These are phyloP conservation scores for Craterocephalus amniculus DNA, from an alignment of 2,797 vertebrate species.

Conservation along the genomic window DNA sequence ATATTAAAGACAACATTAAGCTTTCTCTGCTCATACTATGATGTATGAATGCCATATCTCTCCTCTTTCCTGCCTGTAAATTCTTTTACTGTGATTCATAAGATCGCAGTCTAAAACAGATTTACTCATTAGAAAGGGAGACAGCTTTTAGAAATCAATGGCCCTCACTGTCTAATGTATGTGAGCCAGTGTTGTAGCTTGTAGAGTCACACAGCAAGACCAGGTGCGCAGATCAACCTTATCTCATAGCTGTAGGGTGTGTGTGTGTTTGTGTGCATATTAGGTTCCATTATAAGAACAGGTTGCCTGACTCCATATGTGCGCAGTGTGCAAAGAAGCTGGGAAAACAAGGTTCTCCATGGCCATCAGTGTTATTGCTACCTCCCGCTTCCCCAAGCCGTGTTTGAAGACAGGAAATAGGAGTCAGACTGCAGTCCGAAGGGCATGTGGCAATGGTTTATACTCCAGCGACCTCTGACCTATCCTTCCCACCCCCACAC, in stretches of 20 bases:
- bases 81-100: slow-evolving; percentile 20
- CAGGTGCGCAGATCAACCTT: slow-evolving; percentile 78
- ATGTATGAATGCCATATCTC: slow-evolving; percentile 14
- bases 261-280: slow-evolving; percentile 72
- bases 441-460: slow-evolving; percentile 92
- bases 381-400: slow-evolving; percentile 78
- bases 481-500: slow-evolving; percentile 76
- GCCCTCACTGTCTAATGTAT: slow-evolving; percentile 48
- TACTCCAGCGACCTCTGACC: slow-evolving; percentile 79
- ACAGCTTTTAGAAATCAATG: slow-evolving; percentile 47
- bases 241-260: slow-evolving; percentile 75
- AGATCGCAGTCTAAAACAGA: slow-evolving; percentile 35
- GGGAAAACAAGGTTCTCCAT: slow-evolving; percentile 86
- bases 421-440: slow-evolving; percentile 88
- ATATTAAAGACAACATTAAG: slow-evolving; percentile 23
- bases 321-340: slow-evolving; percentile 78
- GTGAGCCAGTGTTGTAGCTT: slow-evolving; percentile 66
- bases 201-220: slow-evolving; percentile 73
- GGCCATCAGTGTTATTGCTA: slow-evolving; percentile 84
- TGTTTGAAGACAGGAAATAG: slow-evolving; percentile 93
- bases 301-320: slow-evolving; percentile 80
- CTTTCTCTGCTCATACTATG: slow-evolving; percentile 36
- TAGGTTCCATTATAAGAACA: slow-evolving; percentile 79
- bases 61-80: slow-evolving; percentile 14
- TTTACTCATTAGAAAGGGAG: slow-evolving; percentile 31